These are phyloP conservation scores for Megalops atlanticus DNA, from an alignment of 2,113 vertebrate genomes.

Conservation along the genomic window DNA sequence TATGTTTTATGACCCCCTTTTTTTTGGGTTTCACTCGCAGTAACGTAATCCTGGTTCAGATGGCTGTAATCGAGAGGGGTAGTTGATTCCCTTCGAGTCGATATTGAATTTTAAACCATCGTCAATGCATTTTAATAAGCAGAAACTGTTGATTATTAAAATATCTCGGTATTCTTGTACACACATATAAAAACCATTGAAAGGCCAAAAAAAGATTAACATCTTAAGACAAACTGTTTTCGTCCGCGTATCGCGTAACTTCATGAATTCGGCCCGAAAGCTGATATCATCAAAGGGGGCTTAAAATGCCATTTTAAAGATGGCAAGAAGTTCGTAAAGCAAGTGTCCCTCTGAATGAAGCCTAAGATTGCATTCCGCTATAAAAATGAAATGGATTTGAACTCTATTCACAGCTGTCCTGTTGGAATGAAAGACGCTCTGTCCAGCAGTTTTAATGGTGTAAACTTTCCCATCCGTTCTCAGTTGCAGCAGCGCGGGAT, in stretches of 20 bases:
- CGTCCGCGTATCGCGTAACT: constrained; percentile 56
- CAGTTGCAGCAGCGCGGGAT: constrained; percentile 57
- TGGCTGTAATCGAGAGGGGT: constrained; percentile 50
- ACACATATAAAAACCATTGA: constrained; percentile 43
- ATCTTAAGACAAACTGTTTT: constrained; percentile 47
- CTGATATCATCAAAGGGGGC: constrained; percentile 61
- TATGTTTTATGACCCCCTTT: constrained; percentile 22
- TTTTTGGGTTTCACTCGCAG: constrained; percentile 35
- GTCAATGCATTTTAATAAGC: constrained; percentile 55
- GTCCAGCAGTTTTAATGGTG: constrained; percentile 46
- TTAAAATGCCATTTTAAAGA: constrained; percentile 60
- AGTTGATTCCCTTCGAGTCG: constrained; percentile 40
- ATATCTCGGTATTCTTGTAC: constrained; percentile 55
- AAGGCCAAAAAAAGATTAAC: constrained; percentile 43
- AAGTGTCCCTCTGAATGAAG: constrained; percentile 51
- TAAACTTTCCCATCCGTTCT: constrained; percentile 67
- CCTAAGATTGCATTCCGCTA: constrained; percentile 63
- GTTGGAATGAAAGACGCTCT: constrained; percentile 14
- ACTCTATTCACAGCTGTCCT: constrained; percentile 61
- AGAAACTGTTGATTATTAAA: constrained; percentile 52
- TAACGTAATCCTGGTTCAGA: constrained; percentile 49
- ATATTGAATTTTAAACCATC: constrained; percentile 43
- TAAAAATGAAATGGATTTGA: constrained; percentile 64
- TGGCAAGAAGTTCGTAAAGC: constrained; percentile 66
- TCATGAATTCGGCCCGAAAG: constrained; percentile 59